Percentiles rank a stretch among this genome's conserved stretches.
These are phyloP conservation scores for Cetoscarus ocellatus DNA, from an alignment of 2,797 vertebrate genomes.

Conservation along the genomic window DNA sequence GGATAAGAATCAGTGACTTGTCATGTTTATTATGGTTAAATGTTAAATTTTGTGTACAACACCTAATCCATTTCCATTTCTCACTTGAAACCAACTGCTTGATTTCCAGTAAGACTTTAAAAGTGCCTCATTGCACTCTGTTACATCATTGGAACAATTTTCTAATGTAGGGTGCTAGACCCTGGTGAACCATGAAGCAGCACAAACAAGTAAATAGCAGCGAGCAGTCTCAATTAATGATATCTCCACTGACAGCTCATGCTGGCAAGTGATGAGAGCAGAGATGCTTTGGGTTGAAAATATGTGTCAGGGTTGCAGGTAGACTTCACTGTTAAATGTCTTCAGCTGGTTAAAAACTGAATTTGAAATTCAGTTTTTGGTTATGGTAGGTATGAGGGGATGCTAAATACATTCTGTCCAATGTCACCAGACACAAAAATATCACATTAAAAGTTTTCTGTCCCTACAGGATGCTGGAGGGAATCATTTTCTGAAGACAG, in stretches of 20 bases:
- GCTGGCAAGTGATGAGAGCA: conserved; percentile 44
- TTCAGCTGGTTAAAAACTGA: conserved; percentile 29
- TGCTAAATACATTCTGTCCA: neutral
- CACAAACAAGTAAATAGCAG: conserved; percentile 64
- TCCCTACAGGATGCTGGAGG: neutral
- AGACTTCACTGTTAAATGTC: conserved; percentile 14
- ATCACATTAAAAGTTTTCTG: neutral
- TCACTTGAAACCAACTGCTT: conserved; percentile 11
- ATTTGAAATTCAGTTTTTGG: conserved; percentile 24
- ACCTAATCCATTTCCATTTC: neutral
- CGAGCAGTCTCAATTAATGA: conserved; percentile 57
- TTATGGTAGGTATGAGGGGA: conserved; percentile 12
- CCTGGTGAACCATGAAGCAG: conserved; percentile 30
- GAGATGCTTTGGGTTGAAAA: conserved; percentile 25
- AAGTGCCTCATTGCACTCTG: conserved; percentile 26
- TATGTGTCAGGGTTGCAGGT: conserved; percentile 21
- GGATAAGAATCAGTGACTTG: neutral
- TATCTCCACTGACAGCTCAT: conserved; percentile 50
- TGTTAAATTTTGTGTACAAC: conserved; percentile 1
- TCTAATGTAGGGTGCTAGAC: conserved; percentile 38
- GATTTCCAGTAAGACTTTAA: conserved; percentile 39
- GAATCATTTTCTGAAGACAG: conserved; percentile 4
- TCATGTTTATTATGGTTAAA: neutral
- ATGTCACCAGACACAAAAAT: conserved; percentile 20
- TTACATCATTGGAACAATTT: conserved; percentile 52